phyloP scores from a whole-genome alignment of 2,113 vertebrate species.

The Columbina picui region DNA sequence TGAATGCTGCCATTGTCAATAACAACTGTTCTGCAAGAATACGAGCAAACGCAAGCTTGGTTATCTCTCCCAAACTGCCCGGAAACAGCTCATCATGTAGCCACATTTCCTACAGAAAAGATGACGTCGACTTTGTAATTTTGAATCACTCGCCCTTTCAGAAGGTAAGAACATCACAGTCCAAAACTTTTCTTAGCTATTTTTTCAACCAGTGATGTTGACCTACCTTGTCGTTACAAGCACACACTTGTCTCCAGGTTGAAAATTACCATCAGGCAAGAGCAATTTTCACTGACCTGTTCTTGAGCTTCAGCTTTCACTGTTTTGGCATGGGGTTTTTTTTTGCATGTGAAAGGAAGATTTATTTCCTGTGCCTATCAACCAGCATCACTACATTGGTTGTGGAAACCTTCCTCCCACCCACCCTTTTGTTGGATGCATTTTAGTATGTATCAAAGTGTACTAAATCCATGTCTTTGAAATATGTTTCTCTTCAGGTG shows the following conservation, averaged over 20 bases:
- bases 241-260: background rate
- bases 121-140: background rate
- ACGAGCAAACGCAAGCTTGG: background rate
- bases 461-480: background rate
- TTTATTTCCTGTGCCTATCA: background rate
- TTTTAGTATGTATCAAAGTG: background rate
- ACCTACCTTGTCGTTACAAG: background rate
- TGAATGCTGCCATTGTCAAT: background rate
- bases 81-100: background rate
- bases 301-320: background rate
- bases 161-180: background rate
- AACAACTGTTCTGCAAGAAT: background rate
- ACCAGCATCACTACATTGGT: background rate
- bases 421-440: background rate
- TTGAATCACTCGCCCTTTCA: background rate
- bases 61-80: background rate
- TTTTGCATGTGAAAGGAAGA: background rate
- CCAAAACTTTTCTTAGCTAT: background rate
- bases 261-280: background rate
- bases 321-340: fast-evolving
- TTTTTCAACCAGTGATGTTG: background rate
- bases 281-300: background rate
- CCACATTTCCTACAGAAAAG: background rate
- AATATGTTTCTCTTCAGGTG: background rate
- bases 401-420: background rate